Evolutionary conservation across 2,113 vertebrate species (phyloP), one percentile per base, ranked within the genome.

Genomic region (Seriola aureovittata): DNA sequence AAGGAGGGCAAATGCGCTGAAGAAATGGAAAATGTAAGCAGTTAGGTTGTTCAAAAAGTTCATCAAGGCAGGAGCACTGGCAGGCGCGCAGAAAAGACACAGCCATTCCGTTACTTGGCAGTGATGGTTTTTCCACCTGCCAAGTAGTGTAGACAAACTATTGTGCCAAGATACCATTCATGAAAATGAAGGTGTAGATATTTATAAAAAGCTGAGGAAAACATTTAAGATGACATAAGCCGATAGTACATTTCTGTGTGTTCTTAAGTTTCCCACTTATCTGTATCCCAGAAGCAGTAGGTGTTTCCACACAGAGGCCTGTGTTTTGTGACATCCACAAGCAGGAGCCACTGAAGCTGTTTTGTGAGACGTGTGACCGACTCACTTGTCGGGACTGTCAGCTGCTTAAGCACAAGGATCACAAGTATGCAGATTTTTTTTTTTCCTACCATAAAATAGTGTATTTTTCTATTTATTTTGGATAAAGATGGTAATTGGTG

Each of bases 361-460:
- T 99, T 58, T 99, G 98, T 88, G 98, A 99, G 93, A 99, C 98
- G 0, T 99, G 98, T 82, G 98, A 99, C 87, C 97, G 97, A 59
- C 81, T 99, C 88, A 99, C 98, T 2, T 99, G 98, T 85, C 88
- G 98, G 59, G 98, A 99, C 89, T 99, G 98, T 86, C 98, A 99
- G 91, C 92, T 99, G 6, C 94, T 98, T 4, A 98, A 98, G 74
- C 98, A 99, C 95, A 99, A 99, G 86, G 98, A 99, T 80, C 98
- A 99, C 93, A 99, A 98, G 98, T 99, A 97, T 11, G 88, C 32
- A 1, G 16, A 0, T 4, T 40, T 14, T 40, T 4, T 40, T 14
- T 40, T 32, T 9, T 8, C 10, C 2, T 16, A 10, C 19, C 21
- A 29, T 63, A 16, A 3, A 62, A 46, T 11, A 2, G 5, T 4